Evolutionary conservation across 2,113 vertebrate genomes (phyloP), one percentile per base, ranked within the genome.

Genomic region (Corythornis cristatus): DNA sequence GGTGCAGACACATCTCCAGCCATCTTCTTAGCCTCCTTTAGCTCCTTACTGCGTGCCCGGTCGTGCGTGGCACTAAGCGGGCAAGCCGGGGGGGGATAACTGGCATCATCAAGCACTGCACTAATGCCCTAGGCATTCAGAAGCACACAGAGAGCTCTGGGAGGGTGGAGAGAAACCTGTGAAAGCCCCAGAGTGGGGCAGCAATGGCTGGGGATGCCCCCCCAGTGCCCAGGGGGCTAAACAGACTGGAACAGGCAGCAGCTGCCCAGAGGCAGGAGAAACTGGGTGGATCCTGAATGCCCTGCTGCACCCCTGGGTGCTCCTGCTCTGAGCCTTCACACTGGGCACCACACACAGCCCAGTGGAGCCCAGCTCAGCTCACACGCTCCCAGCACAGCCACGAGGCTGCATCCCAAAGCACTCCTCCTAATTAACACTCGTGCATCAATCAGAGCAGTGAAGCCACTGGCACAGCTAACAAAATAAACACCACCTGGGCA

Each of bases 341-440:
- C 9, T 12, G 29, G 45, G 46, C 16, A 4, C 28, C 3, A 54
- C 53, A 12, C 35, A 22, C 1, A 2, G 2, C 50, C 28, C 16
- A 2, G 33, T 33, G 4, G 9, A 61, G 6, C 40, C 42, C 46
- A 33, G 21, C 33, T 23, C 0, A 0, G 56, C 37, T 25, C 26
- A 5, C 2, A 12, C 0, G 4, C 26, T 51, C 31, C 19, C 0
- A 56, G 82, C 45, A 8, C n/a, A 11, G 26, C 1, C 31, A 20
- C 22, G 31, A 25, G 33, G 11, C 25, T 28, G 54, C 65, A 26
- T 1, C 50, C 54, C 4, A 1, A 35, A 91, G 50, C 56, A 31
- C 8, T 43, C 81, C 46, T 42, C 25, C 84, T 58, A 29, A 83
- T 88, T 77, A 62, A 73, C n/a, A 66, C 42, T 42, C 50, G 31